Evolutionary conservation across 2,888 invertebrate genomes (phyloP), one percentile per base, ranked within the genome.

Genomic region (Xanthia icteritia): DNA sequence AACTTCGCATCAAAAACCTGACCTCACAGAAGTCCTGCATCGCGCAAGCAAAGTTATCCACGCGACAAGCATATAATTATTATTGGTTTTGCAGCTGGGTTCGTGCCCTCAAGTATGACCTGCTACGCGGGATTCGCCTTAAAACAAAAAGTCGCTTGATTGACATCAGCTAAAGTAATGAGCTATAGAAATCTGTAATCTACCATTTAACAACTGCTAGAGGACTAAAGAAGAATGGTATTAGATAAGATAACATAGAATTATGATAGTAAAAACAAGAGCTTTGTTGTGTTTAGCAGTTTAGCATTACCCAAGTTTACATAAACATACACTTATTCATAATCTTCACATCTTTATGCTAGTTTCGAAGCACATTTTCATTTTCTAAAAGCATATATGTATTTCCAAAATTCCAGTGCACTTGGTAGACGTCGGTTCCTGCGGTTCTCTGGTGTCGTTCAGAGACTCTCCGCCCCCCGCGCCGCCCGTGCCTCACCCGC

Each of bases 401-500:
- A 20, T 36, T 61, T 61, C 5, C 20, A 13, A 8, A 63, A 58
- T 92, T 93, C 20, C 94, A 96, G 96, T 96, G 75, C 96, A 96
- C 85, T 89, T 96, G 54, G 93, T 96, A 64, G 96, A 96, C 90
- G 95, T 95, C 58, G 96, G 96, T 0, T 96, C 96, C 36, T 96
- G 96, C 74, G 96, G 97, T 27, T 97, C 97, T 13, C 91, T 97
- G 83, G 96, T 97, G 71, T 97, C 97, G 68, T 97, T 97, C 89
- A 92, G 96, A 9, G 97, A 97, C 86, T 96, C 96, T 0, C 95
- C 97, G 23, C 95, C 96, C 13, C 95, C 96, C 56, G 93, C 96
- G 71, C 94, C 92, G 64, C 94, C 95, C 42, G 93, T 91, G 39
- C 91, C 94, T 11, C 97, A 97, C 77, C 97, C 97, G 6, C 95